Evolutionary conservation across 2,888 invertebrate species (phyloP).

Genomic region (Seira ritae): DNA sequence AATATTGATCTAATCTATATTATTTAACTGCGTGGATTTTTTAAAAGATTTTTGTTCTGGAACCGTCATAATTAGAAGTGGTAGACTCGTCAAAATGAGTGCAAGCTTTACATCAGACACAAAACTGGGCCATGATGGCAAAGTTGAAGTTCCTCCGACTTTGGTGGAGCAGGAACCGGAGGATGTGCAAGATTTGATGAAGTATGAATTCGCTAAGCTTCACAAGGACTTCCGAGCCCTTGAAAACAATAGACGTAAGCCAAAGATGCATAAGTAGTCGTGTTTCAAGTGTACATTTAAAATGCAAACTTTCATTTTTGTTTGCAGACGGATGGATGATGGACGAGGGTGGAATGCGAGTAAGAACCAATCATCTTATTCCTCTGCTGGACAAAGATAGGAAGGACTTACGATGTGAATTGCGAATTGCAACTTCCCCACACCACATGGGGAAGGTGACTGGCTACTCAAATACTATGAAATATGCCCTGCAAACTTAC

Average conservation of each 20-base stretch:
- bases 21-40: no score
- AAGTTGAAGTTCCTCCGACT: neutral
- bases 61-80: no score
- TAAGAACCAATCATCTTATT: neutral
- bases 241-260: slow-evolving; percentile 43
- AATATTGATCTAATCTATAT: no score
- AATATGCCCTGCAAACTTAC: slow-evolving; percentile 49
- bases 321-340: no score
- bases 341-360: slow-evolving; percentile 24
- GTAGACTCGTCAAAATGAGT: neutral
- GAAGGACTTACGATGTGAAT: slow-evolving; percentile 78
- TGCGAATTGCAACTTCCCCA: slow-evolving; percentile 48
- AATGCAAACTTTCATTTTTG: no score
- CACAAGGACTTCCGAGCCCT: slow-evolving; percentile 36
- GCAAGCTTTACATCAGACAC: neutral
- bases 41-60: no score
- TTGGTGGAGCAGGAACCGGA: neutral
- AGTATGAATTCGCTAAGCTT: slow-evolving; percentile 31
- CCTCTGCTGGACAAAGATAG: slow-evolving; percentile 79
- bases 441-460: slow-evolving; percentile 36
- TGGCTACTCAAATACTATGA: slow-evolving; percentile 38
- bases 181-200: slow-evolving; percentile 20
- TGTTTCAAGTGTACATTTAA: no score
- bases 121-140: neutral
- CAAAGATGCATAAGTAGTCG: no score